A percentile compares a stretch with the other conserved stretches of the same genome.
Conservation (phyloP, 1,140 invertebrate species). For the Micrasema minimum region DNA sequence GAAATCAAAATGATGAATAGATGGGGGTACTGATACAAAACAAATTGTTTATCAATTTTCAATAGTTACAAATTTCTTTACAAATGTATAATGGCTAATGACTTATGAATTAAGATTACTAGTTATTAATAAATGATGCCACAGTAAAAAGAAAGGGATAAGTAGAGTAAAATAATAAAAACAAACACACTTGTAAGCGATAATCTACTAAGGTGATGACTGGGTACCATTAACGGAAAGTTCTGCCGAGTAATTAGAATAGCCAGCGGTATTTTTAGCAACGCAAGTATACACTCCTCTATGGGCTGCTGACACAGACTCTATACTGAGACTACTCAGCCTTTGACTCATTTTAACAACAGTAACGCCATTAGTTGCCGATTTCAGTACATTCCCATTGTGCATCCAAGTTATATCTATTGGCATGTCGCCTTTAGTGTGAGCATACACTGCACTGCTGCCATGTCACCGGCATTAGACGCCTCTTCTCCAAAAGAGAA, state of each 20-base stretch:
- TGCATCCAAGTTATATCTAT: conserved; percentile 77
- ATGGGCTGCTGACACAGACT: conserved; percentile 75
- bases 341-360: conserved; percentile 69
- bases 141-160: conserved; percentile 26
- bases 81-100: too few relatives aligned
- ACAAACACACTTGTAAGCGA: neutral
- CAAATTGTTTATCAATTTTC: conserved; percentile 8
- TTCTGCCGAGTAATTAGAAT: conserved; percentile 70
- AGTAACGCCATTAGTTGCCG: conserved; percentile 60
- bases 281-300: conserved; percentile 80
- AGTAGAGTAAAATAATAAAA: conserved; percentile 15
- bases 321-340: conserved; percentile 77
- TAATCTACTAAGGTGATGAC: conserved; percentile 5
- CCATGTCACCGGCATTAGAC: conserved; percentile 70
- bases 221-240: conserved; percentile 72
- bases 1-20: conserved; percentile 76
- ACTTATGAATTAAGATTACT: too few relatives aligned
- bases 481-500: conserved; percentile 74
- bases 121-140: too few relatives aligned
- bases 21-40: conserved; percentile 70
- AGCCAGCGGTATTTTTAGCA: conserved; percentile 73
- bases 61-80: too few relatives aligned
- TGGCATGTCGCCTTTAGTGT: conserved; percentile 80
- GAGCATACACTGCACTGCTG: conserved; percentile 73
- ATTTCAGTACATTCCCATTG: conserved; percentile 66